phyloP scores from a whole-genome alignment of 2,888 invertebrate genomes.

The Epistrophe eligans region DNA sequence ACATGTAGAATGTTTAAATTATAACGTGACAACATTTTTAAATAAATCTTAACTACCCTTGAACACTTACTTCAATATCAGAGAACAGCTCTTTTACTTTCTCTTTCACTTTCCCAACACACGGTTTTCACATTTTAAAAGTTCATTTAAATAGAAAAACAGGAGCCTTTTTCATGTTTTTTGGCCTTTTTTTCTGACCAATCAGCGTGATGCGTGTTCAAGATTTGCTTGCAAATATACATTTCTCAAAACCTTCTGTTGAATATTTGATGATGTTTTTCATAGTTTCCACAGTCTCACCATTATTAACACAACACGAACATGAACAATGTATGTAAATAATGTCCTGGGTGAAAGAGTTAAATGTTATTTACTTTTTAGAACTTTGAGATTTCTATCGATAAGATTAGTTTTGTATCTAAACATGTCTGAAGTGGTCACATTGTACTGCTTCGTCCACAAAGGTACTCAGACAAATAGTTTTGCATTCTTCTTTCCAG shows the following conservation, averaged over 20 bases:
- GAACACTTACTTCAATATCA: neutral
- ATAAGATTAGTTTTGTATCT: conserved; percentile 28
- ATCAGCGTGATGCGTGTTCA: conserved; percentile 21
- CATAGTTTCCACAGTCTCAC: conserved; percentile 17
- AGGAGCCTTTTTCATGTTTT: neutral
- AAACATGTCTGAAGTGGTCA: neutral
- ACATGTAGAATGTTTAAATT: neutral
- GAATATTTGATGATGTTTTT: conserved; percentile 70
- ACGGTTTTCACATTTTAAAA: neutral
- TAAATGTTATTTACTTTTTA: conserved; percentile 62
- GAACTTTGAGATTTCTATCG: conserved; percentile 34
- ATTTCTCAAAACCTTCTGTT: conserved; percentile 31
- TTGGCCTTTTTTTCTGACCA: conserved; percentile 23
- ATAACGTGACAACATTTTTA: neutral
- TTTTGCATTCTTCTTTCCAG: neutral
- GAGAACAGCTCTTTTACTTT: neutral
- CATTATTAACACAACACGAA: conserved; percentile 45
- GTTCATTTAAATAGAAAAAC: neutral
- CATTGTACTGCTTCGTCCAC: neutral
- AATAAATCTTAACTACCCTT: neutral
- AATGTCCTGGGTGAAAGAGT: conserved; percentile 22
- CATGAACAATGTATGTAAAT: conserved; percentile 41
- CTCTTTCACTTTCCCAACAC: neutral
- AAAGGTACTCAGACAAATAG: conserved; percentile 35
- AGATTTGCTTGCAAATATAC: conserved; percentile 33